Conservation (phyloP, 2,797 vertebrate genomes). For the Enteromius paludinosus region DNA sequence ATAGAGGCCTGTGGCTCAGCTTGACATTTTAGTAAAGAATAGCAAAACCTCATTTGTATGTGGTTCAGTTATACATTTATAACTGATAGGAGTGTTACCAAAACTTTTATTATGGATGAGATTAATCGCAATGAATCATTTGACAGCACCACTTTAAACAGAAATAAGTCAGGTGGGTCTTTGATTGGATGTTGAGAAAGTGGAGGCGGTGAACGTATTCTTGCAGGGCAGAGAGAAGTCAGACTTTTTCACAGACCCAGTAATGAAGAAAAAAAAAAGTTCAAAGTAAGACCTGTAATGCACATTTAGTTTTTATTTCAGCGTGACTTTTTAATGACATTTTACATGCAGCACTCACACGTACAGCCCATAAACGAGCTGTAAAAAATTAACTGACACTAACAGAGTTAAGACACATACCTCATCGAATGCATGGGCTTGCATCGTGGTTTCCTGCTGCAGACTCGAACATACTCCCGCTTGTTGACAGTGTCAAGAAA, state of each 20-base stretch:
- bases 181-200: not conserved
- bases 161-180: not conserved
- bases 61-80: not conserved
- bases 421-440: slow-evolving; percentile 90
- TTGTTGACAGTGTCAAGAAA: slow-evolving; percentile 98
- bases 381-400: not conserved
- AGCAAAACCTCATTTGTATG: not conserved
- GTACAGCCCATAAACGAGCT: not conserved
- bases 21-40: slow-evolving; percentile 16
- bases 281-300: not conserved
- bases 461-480: slow-evolving; percentile 96
- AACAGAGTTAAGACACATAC: slow-evolving; percentile 71
- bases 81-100: not conserved
- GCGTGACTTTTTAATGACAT: not conserved
- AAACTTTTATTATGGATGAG: too few species aligned
- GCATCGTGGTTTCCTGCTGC: slow-evolving; percentile 92
- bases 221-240: not conserved
- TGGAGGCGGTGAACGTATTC: not conserved
- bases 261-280: not conserved
- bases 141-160: too few species aligned
- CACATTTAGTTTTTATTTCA: not conserved
- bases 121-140: too few species aligned
- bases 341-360: not conserved
- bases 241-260: not conserved
- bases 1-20: slow-evolving; percentile 4